Base-by-base conservation (phyloP, 2,113 vertebrate genomes). In the Beaufortia kweichowensis region DNA sequence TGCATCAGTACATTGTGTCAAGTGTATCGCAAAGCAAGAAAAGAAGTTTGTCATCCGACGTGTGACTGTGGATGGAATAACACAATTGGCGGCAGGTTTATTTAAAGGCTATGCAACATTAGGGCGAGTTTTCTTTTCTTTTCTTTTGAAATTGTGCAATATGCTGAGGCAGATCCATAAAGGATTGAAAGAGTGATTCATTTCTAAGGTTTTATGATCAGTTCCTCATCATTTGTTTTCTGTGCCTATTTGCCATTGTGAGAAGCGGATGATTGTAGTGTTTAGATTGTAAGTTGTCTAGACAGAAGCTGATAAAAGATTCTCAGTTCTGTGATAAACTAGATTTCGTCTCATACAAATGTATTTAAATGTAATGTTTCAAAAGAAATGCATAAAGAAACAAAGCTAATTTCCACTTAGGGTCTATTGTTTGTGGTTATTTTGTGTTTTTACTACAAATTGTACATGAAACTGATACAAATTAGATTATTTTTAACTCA, bases 341-440 rank as follows among this genome's bases (percentile, higher is more conserved):
- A 72, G 17, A 65, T 82, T 81, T 79, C 64, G 43, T 75, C 43
- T 84, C 83, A 81, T 86, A 85, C 84, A 77, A 80, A 85, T 88
- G 85, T 89, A 87, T 89, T 90, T 88, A 87, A 88, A 77, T 86
- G 84, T 89, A 82, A 79, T 59, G 84, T 82, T 87, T 79, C 88
- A 89, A 75, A 46, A 77, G 67, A 76, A 75, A 72, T 83, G 75
- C 82, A 83, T 76, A 82, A 61, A 81, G 50, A 63, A 35, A 79
- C 53, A 62, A 75, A 62, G 61, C 50, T 60, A 78, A 79, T 85
- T 80, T 86, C 80, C 80, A 83, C 84, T 67, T 39, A 28, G 35
- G 4, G 53, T 24, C 3, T 46, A 55, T 59, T 15, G 17, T 31
- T 59, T 57, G 43, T 55, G 9, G 29, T 29, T 19, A 19, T 31